A percentile compares a stretch with the other conserved stretches of the same genome.
Evolutionary conservation across 2,113 vertebrate species (phyloP).

Genomic region (Vidua chalybeata): DNA sequence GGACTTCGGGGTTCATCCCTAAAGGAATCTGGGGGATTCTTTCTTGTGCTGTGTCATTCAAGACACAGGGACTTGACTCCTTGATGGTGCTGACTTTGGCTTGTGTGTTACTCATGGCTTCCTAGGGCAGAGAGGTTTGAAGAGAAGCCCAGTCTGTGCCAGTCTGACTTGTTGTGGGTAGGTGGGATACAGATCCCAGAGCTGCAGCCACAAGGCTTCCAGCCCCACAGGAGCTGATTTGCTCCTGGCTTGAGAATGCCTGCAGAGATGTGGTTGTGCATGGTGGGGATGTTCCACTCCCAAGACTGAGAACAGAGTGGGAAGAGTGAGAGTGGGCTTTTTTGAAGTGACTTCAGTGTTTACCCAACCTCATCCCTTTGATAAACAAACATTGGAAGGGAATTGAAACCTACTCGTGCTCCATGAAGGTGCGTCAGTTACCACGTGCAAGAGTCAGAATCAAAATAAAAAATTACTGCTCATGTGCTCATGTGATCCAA

Average conservation of each 20-base stretch:
- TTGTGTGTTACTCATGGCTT: neutral
- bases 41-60: neutral
- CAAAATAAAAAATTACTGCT: neutral
- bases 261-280: neutral
- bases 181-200: neutral
- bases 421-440: constrained; percentile 1
- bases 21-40: neutral
- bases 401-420: neutral
- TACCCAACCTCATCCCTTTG: neutral
- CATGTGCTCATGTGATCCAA: neutral
- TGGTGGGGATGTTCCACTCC: neutral
- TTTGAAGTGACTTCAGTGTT: constrained; percentile 13
- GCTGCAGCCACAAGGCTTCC: neutral
- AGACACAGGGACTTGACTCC: neutral
- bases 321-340: constrained; percentile 25
- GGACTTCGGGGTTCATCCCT: neutral
- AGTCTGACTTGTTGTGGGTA: neutral
- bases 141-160: neutral
- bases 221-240: neutral
- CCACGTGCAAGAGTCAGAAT: constrained; percentile 1
- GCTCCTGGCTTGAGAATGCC: neutral
- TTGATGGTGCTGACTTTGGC: neutral
- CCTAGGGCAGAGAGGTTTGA: neutral
- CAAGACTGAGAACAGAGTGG: neutral
- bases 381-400: constrained; percentile 21